A percentile compares a stretch with the other conserved stretches of the same genome.
Evolutionary conservation across 1,140 invertebrate species (phyloP).

Genomic region (Asobara japonica): DNA sequence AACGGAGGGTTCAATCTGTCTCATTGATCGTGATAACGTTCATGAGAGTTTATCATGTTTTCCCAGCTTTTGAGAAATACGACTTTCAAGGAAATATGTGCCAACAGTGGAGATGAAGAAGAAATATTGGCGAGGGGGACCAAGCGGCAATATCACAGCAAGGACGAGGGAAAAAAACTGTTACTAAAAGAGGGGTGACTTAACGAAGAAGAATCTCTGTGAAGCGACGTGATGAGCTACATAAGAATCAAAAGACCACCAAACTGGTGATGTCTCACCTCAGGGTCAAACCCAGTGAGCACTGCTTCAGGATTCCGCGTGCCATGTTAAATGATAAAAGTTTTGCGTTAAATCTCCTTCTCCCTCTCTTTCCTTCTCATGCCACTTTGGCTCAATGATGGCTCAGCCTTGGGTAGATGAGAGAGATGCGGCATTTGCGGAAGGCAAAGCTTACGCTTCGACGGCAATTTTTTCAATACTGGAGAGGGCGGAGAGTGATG

Average conservation of each 20-base stretch:
- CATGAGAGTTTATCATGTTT: neutral
- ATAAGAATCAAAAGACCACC: neutral
- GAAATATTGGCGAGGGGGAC: neutral
- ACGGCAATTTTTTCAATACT: constrained; percentile 6
- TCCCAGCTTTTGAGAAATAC: neutral
- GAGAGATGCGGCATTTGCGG: neutral
- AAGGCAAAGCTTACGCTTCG: constrained; percentile 6
- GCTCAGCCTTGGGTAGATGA: neutral
- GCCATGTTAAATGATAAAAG: constrained; percentile 48
- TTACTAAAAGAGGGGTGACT: neutral
- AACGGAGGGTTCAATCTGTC: neutral
- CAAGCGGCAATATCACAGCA: neutral
- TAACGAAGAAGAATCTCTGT: constrained; percentile 15
- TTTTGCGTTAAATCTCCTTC: constrained; percentile 27
- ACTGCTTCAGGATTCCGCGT: constrained; percentile 37
- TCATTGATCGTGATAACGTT: neutral
- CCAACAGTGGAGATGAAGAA: neutral
- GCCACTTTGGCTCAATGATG: neutral
- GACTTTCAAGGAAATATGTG: neutral
- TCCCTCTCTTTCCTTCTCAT: constrained; percentile 17
- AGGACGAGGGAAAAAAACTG: neutral
- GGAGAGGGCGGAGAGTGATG: neutral
- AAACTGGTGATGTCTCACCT: neutral
- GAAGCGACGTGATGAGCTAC: constrained; percentile 8
- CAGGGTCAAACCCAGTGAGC: constrained; percentile 43